Base-by-base conservation (phyloP, 1,140 invertebrate genomes). In the Lutraria rhynchaena region DNA sequence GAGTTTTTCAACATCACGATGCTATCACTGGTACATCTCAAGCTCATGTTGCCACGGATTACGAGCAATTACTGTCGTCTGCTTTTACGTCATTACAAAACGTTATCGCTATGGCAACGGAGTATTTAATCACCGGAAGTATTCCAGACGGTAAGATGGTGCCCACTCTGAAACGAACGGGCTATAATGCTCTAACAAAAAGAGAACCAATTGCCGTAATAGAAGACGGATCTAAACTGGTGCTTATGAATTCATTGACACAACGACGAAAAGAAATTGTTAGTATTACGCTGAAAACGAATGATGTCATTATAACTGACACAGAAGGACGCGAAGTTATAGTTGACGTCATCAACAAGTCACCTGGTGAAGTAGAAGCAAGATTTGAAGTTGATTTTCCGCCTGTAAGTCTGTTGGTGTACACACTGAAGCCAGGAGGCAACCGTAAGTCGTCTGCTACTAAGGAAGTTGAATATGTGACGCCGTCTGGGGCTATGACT, bases 11-110 rank as follows among this genome's bases (percentile, higher is more conserved):
- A 91, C 98, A 99, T 92, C 98, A 99, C 89, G 98, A 99, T 88
- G 97, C 97, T 3, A 98, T 98, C 27, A 98, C 98, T 0, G 98
- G 98, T 0, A 98, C 97, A 0, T 97, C 96, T 0, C 97, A 96
- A 27, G 57, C 51, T 17, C 77, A 78, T n/a, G 88, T 88, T 3
- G 81, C 74, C n/a, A 24, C 35, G n/a, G 83, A 89, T 70, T 87
- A 81, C 51, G 80, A 76, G 49, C 17, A 29, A 31, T 29, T 69
- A 33, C 33, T 80, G 33, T 27, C 76, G 37, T 69, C 65, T 22
- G 76, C 63, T 15, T 70, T 70, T 44, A 58, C 53, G 3, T 31
- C 35, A 22, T 17, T 49, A 22, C 76, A 80, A 44, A 44, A 24
- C 2, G 76, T 57, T n/a, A 51, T 80, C 27, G 37, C 76, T 11